These are phyloP conservation scores for Lepidonotus clava DNA, from an alignment of 2,888 invertebrate genomes.

Conservation along the genomic window DNA sequence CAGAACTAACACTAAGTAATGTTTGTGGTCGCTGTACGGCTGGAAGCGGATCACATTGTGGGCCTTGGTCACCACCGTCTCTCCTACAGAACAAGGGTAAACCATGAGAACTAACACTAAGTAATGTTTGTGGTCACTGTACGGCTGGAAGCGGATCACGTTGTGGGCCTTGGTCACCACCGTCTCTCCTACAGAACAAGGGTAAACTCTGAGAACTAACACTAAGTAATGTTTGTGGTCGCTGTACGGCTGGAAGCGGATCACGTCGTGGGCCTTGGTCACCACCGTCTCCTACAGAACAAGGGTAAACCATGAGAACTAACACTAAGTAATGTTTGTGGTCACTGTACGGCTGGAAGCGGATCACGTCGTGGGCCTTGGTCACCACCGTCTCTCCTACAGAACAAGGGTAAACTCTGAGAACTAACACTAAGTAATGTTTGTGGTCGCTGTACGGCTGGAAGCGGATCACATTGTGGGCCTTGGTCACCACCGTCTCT, in stretches of 20 bases:
- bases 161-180: constrained; percentile 28
- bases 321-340: constrained; percentile 31
- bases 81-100: no score
- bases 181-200: no score
- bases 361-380: constrained; percentile 33
- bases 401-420: no score
- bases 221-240: constrained; percentile 42
- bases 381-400: constrained; percentile 49
- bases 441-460: constrained; percentile 39
- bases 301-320: no score
- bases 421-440: no score
- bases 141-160: constrained; percentile 37
- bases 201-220: no score
- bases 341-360: constrained; percentile 35
- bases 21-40: constrained; percentile 41
- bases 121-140: constrained; percentile 38
- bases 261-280: constrained; percentile 34
- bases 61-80: constrained; percentile 25
- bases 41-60: constrained; percentile 37
- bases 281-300: constrained; percentile 26
- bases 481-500: constrained; percentile 36
- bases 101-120: no score
- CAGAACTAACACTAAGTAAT: no score
- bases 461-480: constrained; percentile 36
- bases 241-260: constrained; percentile 30